Percentiles rank a stretch among this genome's conserved stretches.
These are phyloP conservation scores for Centrocercus urophasianus DNA, from an alignment of 2,113 vertebrate species.

Conservation along the genomic window DNA sequence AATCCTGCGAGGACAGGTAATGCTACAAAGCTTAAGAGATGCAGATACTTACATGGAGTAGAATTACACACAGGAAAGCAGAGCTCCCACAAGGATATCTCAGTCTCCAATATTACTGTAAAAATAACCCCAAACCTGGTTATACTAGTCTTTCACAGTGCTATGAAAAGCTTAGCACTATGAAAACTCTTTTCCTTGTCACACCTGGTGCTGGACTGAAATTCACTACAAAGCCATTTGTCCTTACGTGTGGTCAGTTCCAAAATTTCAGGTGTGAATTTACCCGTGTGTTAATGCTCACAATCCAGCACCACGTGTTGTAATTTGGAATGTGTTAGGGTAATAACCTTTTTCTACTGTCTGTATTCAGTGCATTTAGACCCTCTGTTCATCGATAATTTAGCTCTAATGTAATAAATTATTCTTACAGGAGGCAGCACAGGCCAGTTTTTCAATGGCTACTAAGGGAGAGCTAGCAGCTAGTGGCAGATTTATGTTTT, in stretches of 20 bases:
- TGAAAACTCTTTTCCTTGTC: neutral
- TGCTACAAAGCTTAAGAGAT: neutral
- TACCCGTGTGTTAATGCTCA: neutral
- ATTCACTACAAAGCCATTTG: neutral
- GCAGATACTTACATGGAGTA: neutral
- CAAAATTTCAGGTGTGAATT: neutral
- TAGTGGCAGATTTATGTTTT: constrained; percentile 8
- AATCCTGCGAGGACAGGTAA: neutral
- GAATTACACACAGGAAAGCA: neutral
- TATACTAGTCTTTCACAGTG: neutral
- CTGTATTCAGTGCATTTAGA: neutral
- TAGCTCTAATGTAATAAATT: neutral
- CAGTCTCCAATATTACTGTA: neutral
- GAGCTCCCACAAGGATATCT: neutral
- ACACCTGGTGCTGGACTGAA: neutral
- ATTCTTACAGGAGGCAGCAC: neutral
- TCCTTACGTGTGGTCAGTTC: neutral
- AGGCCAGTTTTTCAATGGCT: neutral
- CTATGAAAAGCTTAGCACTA: neutral
- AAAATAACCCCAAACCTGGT: neutral
- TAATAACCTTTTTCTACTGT: neutral
- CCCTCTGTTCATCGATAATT: neutral
- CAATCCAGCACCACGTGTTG: neutral
- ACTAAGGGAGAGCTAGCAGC: neutral
- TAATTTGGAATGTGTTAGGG: neutral